These are phyloP conservation scores for Criorhina ranunculi DNA, from an alignment of 2,888 invertebrate species.

Conservation along the genomic window DNA sequence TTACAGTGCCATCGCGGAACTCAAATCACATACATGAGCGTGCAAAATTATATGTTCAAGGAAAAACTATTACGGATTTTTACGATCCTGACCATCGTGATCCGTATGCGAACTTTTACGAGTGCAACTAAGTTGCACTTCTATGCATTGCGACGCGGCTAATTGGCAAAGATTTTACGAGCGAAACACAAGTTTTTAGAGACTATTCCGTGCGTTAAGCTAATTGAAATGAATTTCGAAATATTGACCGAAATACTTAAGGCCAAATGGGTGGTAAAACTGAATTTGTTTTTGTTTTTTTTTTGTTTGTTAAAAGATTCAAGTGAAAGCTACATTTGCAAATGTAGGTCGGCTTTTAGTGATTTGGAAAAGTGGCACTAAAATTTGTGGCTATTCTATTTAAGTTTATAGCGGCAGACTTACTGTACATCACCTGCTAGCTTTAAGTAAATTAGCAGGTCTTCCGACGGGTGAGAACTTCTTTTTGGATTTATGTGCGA, in stretches of 20 bases:
- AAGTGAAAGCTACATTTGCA: neutral
- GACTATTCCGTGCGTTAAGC: conserved; percentile 42
- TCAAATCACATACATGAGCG: conserved; percentile 1
- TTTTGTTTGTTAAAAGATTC: neutral
- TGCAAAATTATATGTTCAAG: conserved; percentile 28
- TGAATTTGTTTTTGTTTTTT: conserved; percentile 25
- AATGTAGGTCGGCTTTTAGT: conserved; percentile 6
- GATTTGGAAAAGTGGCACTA: neutral
- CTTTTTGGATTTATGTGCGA: no score
- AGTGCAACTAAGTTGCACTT: conserved; percentile 60
- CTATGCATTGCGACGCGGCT: neutral
- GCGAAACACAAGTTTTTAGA: conserved; percentile 29
- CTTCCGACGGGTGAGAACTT: no score
- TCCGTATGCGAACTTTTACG: conserved; percentile 48
- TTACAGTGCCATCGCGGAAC: conserved; percentile 22
- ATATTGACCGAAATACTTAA: conserved; percentile 62
- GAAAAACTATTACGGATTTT: conserved; percentile 52
- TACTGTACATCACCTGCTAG: no score
- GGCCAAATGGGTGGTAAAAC: conserved; percentile 63
- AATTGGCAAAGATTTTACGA: conserved; percentile 62
- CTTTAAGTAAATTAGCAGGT: no score
- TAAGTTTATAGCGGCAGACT: neutral
- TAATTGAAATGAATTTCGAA: conserved; percentile 45
- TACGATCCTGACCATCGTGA: conserved; percentile 54
- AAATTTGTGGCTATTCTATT: neutral